A percentile compares a stretch with the other conserved stretches of the same genome.
These are phyloP conservation scores for Oreochromis spilurus DNA, from an alignment of 2,113 vertebrate genomes.

Conservation along the genomic window DNA sequence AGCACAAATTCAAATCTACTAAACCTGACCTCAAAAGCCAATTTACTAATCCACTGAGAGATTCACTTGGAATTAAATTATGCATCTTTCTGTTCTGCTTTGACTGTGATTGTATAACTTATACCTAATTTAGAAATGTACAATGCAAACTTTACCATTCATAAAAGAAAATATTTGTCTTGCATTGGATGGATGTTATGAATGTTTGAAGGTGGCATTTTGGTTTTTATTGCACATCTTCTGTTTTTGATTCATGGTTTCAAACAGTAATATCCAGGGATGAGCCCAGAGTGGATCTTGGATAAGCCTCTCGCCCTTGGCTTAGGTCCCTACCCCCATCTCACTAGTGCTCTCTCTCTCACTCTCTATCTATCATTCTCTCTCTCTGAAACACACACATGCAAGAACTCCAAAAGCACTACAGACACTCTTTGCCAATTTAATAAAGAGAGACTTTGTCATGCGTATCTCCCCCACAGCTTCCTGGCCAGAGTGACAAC, in stretches of 20 bases:
- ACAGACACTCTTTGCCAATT: conserved; percentile 67
- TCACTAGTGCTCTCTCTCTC: conserved; percentile 14
- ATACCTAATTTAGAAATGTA: neutral
- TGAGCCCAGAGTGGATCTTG: conserved; percentile 64
- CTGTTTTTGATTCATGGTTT: conserved; percentile 57
- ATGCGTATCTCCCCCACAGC: conserved; percentile 70
- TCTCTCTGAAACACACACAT: conserved; percentile 37
- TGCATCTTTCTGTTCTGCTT: neutral
- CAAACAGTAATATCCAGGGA: conserved; percentile 68
- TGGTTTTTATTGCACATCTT: conserved; percentile 36
- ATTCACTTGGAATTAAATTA: neutral
- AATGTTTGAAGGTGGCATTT: neutral
- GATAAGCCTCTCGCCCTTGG: conserved; percentile 64
- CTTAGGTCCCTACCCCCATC: conserved; percentile 68
- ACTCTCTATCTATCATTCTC: neutral
- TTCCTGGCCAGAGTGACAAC: conserved; percentile 74
- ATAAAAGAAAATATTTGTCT: neutral
- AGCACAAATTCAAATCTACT: neutral
- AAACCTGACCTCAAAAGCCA: neutral
- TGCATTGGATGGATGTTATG: neutral
- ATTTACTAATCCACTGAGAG: neutral
- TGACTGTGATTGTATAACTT: neutral
- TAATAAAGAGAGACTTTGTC: conserved; percentile 74
- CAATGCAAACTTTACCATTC: neutral
- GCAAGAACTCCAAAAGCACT: conserved; percentile 44